Evolutionary conservation across 1,140 invertebrate genomes (phyloP).

Genomic region (Epicauta chinensis): DNA sequence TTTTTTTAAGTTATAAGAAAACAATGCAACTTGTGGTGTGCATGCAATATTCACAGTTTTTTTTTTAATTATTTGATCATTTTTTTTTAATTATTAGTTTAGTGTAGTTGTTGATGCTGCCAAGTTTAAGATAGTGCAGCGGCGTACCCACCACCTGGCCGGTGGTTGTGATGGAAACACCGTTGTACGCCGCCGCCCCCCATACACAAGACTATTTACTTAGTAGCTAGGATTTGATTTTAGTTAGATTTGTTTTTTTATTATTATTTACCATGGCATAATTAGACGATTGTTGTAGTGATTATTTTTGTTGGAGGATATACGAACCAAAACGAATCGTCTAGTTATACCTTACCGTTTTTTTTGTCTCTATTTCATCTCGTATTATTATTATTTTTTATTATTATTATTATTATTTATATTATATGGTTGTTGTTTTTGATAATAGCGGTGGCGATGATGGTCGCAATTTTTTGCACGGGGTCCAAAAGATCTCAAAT

Average conservation of each 20-base stretch:
- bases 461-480: no score
- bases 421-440: conserved; percentile 31
- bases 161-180: conserved; percentile 19
- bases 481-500: no score
- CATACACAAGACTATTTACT: conserved; percentile 34
- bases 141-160: no score
- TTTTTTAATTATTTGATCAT: conserved; percentile 10
- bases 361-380: conserved; percentile 1
- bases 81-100: conserved; percentile 25
- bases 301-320: neutral
- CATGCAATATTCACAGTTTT: conserved; percentile 39
- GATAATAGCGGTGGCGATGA: neutral
- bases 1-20: conserved; percentile 18
- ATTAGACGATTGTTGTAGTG: neutral
- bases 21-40: conserved; percentile 36
- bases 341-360: neutral
- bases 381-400: conserved; percentile 22
- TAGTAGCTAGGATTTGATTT: conserved; percentile 32
- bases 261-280: neutral
- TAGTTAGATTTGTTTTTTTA: conserved; percentile 5
- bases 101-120: conserved; percentile 45
- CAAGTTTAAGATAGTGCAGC: conserved; percentile 42
- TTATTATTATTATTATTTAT: conserved; percentile 25
- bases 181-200: conserved; percentile 19
- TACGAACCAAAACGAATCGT: no score